Conservation (phyloP, 2,888 invertebrate species). For the Brachylomia viminalis region DNA sequence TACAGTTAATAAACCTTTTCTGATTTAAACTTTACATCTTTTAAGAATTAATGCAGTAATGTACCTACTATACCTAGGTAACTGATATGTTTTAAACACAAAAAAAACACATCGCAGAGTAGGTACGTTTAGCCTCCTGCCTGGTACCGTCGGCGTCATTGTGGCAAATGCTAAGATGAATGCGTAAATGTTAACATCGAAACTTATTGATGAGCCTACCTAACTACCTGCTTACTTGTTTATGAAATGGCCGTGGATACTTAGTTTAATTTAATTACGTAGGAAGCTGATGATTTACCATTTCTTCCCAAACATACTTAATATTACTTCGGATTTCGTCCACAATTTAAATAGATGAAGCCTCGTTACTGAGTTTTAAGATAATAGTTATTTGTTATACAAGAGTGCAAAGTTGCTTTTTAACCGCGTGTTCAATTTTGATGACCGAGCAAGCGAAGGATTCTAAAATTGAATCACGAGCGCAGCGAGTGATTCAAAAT, state of each 20-base stretch:
- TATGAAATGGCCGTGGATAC: neutral
- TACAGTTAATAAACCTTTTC: neutral
- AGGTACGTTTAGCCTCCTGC: neutral
- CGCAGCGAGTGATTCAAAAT: too few relatives aligned
- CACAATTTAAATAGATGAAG: neutral
- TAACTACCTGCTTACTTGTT: neutral
- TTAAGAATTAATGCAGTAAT: neutral
- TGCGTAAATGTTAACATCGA: conserved; percentile 1
- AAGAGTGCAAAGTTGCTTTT: too few relatives aligned
- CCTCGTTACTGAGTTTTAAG: neutral
- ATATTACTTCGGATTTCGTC: neutral
- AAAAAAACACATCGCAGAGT: neutral
- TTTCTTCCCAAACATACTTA: neutral
- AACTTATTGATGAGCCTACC: neutral
- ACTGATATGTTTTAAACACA: neutral
- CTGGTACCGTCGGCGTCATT: neutral
- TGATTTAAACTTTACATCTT: neutral
- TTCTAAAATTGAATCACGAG: too few relatives aligned
- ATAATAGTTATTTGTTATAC: too few relatives aligned
- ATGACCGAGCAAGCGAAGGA: too few relatives aligned
- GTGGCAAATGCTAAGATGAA: neutral
- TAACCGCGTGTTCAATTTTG: too few relatives aligned
- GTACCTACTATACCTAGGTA: neutral
- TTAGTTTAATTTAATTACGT: neutral
- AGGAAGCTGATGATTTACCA: too few relatives aligned